Percentiles rank a stretch among this genome's conserved stretches.
These are phyloP conservation scores for Papilio glaucus DNA, from an alignment of 1,140 invertebrate genomes.

Conservation along the genomic window DNA sequence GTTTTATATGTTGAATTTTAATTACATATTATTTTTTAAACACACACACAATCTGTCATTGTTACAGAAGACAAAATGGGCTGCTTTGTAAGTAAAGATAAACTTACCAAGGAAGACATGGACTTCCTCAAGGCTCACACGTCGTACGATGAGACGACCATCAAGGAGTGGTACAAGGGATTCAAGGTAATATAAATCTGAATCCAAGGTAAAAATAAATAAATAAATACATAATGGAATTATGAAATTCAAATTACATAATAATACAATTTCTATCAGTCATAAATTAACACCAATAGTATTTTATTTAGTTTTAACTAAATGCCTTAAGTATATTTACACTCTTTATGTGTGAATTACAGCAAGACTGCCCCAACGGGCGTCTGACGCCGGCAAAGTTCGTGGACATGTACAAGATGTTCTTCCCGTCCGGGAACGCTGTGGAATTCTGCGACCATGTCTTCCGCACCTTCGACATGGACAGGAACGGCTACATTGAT, in stretches of 20 bases:
- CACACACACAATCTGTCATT: constrained; percentile 33
- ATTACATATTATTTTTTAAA: neutral
- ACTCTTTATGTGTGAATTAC: constrained; percentile 80
- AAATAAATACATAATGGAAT: too few relatives aligned
- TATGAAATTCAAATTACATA: too few relatives aligned
- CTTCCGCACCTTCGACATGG: constrained; percentile 99
- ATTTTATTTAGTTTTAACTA: too few relatives aligned
- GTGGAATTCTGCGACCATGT: constrained; percentile 99
- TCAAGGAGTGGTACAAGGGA: constrained; percentile 99
- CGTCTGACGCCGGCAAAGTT: constrained; percentile 98
- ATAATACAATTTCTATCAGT: too few relatives aligned
- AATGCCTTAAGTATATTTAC: too few relatives aligned
- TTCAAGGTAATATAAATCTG: constrained; percentile 98
- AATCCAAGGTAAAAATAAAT: too few relatives aligned
- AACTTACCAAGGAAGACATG: constrained; percentile 98
- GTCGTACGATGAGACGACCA: constrained; percentile 97
- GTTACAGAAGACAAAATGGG: constrained; percentile 88
- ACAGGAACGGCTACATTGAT: constrained; percentile 99
- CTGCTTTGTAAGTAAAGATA: constrained; percentile 97
- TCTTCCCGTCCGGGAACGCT: constrained; percentile 99
- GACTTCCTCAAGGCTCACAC: constrained; percentile 98
- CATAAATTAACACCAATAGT: too few relatives aligned
- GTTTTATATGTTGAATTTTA: constrained; percentile 9
- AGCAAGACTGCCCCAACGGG: constrained; percentile 99
- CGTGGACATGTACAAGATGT: constrained; percentile 99